phyloP scores from a whole-genome alignment of 2,797 vertebrate genomes.

The Synaphobranchus kaupii region DNA sequence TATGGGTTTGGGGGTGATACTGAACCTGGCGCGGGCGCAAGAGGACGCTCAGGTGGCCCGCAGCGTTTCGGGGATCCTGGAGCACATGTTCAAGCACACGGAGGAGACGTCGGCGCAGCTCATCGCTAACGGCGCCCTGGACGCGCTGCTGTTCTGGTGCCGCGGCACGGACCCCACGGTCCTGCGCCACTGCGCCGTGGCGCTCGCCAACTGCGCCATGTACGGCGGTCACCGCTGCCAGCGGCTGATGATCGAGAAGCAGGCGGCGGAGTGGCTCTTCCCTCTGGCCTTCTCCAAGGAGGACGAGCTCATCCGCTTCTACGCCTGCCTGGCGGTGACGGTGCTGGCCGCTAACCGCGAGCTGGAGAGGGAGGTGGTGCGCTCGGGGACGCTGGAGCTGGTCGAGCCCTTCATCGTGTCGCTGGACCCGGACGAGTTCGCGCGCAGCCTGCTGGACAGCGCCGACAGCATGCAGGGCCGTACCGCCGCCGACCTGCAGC shows the following conservation, averaged over 20 bases:
- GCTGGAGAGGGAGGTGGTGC: slow-evolving; percentile 94
- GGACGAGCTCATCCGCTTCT: slow-evolving; percentile 87
- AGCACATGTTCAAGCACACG: slow-evolving; percentile 99
- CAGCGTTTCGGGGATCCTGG: slow-evolving; percentile 89
- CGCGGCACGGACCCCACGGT: slow-evolving; percentile 85
- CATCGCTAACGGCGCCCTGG: slow-evolving; percentile 87
- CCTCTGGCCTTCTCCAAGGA: slow-evolving; percentile 94
- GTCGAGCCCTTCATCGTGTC: slow-evolving; percentile 96
- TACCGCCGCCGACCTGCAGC: slow-evolving; percentile 89
- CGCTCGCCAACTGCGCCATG: slow-evolving; percentile 95
- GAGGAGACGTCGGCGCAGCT: slow-evolving; percentile 91
- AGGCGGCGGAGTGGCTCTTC: slow-evolving; percentile 93
- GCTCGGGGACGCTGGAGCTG: slow-evolving; percentile 91
- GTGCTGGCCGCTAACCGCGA: slow-evolving; percentile 92
- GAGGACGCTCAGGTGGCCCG: slow-evolving; percentile 84
- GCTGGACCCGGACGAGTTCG: slow-evolving; percentile 86
- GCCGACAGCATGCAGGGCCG: slow-evolving; percentile 88
- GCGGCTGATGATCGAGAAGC: slow-evolving; percentile 93
- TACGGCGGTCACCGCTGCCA: slow-evolving; percentile 91
- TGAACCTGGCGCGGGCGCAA: slow-evolving; percentile 86
- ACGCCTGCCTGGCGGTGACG: slow-evolving; percentile 89
- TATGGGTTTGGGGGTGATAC: slow-evolving; percentile 88
- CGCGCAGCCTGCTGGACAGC: slow-evolving; percentile 82
- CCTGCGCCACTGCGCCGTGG: slow-evolving; percentile 90
- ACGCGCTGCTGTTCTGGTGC: slow-evolving; percentile 93